Evolutionary conservation across 2,113 vertebrate genomes (phyloP).

Genomic region (Falco punctatus): DNA sequence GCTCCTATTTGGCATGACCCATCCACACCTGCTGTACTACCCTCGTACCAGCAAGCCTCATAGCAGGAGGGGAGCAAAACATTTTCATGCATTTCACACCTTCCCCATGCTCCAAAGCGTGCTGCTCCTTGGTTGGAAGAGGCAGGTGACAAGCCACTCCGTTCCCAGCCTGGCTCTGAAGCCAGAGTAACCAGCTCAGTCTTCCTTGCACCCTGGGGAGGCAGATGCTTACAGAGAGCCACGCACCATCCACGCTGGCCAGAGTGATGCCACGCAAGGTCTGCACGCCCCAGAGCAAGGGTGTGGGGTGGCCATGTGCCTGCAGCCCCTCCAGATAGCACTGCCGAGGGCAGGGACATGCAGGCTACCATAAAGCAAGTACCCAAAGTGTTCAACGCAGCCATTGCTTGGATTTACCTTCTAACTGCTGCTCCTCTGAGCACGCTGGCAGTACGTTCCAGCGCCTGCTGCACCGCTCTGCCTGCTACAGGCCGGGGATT

Average conservation of each 20-base stretch:
- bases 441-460: neutral
- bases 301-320: neutral
- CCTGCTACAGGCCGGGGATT: neutral
- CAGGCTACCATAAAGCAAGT: neutral
- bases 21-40: neutral
- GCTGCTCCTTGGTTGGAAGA: neutral
- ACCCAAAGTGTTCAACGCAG: rapidly evolving
- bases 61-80: neutral
- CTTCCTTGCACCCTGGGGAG: neutral
- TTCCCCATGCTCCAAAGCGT: neutral
- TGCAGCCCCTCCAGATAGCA: neutral
- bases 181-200: neutral
- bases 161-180: neutral
- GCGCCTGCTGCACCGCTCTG: neutral
- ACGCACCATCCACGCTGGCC: neutral
- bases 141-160: neutral
- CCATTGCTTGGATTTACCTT: neutral
- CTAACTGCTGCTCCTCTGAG: neutral
- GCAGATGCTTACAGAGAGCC: neutral
- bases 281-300: rapidly evolving
- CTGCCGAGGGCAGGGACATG: rapidly evolving
- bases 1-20: neutral
- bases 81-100: neutral
- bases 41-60: neutral
- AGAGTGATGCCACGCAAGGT: neutral